Conservation (phyloP, 2,797 vertebrate genomes). For the Staurois parvus region DNA sequence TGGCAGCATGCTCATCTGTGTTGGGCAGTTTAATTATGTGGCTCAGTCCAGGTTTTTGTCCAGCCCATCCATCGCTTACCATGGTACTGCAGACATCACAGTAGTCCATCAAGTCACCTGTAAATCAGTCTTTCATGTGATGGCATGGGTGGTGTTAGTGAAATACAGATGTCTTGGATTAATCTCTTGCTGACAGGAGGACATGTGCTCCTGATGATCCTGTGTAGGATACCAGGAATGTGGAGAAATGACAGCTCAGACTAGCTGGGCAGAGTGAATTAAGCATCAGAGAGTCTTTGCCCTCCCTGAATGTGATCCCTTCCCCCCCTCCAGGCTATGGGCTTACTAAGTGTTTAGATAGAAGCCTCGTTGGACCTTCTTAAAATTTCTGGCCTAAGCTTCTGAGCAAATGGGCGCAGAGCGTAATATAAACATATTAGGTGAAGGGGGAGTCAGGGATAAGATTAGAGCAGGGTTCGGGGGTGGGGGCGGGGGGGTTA, state of each 20-base stretch:
- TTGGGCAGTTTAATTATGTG: neutral
- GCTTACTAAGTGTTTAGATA: constrained; percentile 67
- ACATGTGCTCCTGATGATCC: constrained; percentile 10
- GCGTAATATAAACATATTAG: constrained; percentile 68
- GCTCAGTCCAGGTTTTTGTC: neutral
- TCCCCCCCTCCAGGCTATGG: constrained; percentile 19
- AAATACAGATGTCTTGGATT: neutral
- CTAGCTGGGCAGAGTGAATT: constrained; percentile 1
- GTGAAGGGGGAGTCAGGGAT: constrained; percentile 44
- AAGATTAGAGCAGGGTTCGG: constrained; percentile 54
- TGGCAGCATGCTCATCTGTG: neutral
- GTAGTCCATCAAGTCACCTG: neutral
- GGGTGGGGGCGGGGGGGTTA: too few relatives aligned
- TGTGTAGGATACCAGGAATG: neutral
- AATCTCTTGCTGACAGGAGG: constrained; percentile 28
- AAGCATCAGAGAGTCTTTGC: neutral
- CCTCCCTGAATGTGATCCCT: neutral
- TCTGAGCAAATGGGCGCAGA: constrained; percentile 65
- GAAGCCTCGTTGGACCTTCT: constrained; percentile 60
- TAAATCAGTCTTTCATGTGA: neutral
- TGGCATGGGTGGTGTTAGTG: neutral
- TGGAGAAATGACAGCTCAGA: neutral
- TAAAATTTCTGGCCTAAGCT: constrained; percentile 58
- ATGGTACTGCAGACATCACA: neutral
- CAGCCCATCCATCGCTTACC: neutral